These are phyloP conservation scores for Eptatretus atami DNA, from an alignment of 2,797 vertebrate species.

Conservation along the genomic window DNA sequence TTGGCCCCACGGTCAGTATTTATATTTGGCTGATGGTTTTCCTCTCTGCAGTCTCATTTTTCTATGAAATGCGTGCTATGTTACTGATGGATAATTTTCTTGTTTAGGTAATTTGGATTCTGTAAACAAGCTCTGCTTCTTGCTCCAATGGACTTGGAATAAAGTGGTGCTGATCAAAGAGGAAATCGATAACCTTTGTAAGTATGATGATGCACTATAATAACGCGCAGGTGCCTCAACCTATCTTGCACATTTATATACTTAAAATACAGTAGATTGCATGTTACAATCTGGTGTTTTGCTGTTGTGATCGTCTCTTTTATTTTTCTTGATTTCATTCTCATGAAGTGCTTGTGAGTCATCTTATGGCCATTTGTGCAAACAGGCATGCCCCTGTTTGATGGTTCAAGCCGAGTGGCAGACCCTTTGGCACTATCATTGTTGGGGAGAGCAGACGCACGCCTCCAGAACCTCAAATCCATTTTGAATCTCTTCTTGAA, in stretches of 20 bases:
- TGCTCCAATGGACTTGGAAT: constrained; percentile 3
- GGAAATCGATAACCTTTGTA: constrained; percentile 2
- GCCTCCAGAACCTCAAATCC: constrained; percentile 3
- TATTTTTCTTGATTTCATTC: too few relatives aligned
- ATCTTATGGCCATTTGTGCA: background rate
- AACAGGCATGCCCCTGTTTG: constrained; percentile 2
- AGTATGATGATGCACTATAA: background rate
- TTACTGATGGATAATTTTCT: too few relatives aligned
- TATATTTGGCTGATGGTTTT: too few relatives aligned
- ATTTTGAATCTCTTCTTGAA: background rate
- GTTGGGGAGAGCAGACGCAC: background rate
- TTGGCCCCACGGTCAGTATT: too few relatives aligned
- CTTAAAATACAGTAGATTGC: too few relatives aligned
- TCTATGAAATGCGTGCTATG: too few relatives aligned
- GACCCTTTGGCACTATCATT: background rate
- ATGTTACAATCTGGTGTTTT: too few relatives aligned
- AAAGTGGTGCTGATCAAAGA: constrained; percentile 2
- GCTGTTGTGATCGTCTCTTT: too few relatives aligned
- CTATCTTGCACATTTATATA: too few relatives aligned
- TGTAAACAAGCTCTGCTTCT: background rate
- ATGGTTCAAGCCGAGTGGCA: background rate
- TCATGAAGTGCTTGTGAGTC: too few relatives aligned
- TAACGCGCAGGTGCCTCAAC: too few relatives aligned
- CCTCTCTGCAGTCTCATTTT: too few relatives aligned
- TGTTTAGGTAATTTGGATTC: constrained; percentile 2